Conservation (phyloP, 92 coral and sea anemone genomes). For the Heliopora coerulea region DNA sequence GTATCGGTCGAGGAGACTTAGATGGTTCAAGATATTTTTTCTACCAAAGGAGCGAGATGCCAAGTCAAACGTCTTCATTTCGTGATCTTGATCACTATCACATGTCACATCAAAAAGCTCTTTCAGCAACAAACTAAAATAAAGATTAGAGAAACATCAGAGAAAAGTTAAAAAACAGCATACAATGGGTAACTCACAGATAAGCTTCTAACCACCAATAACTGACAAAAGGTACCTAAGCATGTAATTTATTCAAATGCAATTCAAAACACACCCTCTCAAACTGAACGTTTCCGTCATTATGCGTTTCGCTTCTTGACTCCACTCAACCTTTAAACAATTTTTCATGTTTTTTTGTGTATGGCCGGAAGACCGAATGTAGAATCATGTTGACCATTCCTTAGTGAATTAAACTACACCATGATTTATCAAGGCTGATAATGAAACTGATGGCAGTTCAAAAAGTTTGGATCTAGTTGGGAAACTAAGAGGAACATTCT, state of each 20-base stretch:
- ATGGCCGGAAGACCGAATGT: neutral
- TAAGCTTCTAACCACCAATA: no score
- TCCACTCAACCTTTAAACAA: neutral
- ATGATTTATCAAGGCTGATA: no score
- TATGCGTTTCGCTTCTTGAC: slow-evolving; percentile 14
- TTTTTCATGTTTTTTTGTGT: neutral
- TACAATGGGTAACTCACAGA: no score
- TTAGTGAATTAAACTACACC: no score
- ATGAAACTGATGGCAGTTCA: no score
- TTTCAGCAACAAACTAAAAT: slow-evolving; percentile 31
- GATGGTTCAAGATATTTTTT: slow-evolving; percentile 38
- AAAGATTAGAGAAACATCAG: neutral
- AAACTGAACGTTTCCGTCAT: neutral
- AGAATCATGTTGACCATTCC: neutral
- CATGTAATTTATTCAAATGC: no score
- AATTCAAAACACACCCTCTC: no score
- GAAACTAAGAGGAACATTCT: no score
- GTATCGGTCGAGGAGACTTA: slow-evolving; percentile 36
- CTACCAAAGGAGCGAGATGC: slow-evolving; percentile 43
- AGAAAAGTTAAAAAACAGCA: neutral
- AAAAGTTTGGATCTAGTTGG: no score
- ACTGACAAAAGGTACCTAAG: no score
- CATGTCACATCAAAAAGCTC: slow-evolving; percentile 39
- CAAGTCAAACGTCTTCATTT: slow-evolving; percentile 36
- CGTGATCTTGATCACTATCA: slow-evolving; percentile 29